These are phyloP conservation scores for Orycteropus afer DNA, from an alignment of 2,113 vertebrate genomes.

Conservation along the genomic window DNA sequence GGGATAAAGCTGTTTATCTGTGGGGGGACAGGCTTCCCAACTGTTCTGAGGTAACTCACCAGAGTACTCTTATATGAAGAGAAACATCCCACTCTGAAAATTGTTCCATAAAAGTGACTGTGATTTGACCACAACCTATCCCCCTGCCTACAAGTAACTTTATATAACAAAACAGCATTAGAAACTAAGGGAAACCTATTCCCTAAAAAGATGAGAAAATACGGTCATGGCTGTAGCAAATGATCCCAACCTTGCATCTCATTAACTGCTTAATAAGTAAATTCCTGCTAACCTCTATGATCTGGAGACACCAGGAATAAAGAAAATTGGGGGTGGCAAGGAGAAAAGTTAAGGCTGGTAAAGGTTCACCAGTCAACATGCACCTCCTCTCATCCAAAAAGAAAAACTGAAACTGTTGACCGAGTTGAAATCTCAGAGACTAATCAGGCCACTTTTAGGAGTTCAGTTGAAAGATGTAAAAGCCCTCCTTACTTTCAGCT, in stretches of 20 bases:
- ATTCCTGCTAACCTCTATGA: conserved; percentile 13
- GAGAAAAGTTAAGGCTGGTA: background rate
- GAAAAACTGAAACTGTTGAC: conserved; percentile 34
- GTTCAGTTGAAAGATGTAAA: conserved; percentile 59
- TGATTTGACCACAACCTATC: background rate
- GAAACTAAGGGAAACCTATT: background rate
- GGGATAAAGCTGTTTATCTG: conserved; percentile 17
- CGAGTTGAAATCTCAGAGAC: conserved; percentile 27
- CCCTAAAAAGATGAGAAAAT: conserved; percentile 39
- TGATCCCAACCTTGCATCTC: conserved; percentile 20
- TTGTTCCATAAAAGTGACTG: conserved; percentile 37
- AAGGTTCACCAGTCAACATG: conserved; percentile 5
- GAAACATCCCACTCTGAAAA: background rate
- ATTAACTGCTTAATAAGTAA: conserved; percentile 64
- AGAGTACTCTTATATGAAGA: background rate
- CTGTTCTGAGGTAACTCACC: conserved; percentile 13
- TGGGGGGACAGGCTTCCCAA: background rate
- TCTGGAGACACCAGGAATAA: conserved; percentile 37
- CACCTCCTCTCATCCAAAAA: background rate
- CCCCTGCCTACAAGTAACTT: background rate
- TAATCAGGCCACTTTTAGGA: conserved; percentile 52
- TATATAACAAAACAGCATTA: background rate
- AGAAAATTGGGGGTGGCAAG: background rate
- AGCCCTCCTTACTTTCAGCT: conserved; percentile 58
- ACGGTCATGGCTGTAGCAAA: conserved; percentile 25